Base-by-base conservation (phyloP, 1,140 invertebrate species). In the Thalassaphorura encarpata region DNA sequence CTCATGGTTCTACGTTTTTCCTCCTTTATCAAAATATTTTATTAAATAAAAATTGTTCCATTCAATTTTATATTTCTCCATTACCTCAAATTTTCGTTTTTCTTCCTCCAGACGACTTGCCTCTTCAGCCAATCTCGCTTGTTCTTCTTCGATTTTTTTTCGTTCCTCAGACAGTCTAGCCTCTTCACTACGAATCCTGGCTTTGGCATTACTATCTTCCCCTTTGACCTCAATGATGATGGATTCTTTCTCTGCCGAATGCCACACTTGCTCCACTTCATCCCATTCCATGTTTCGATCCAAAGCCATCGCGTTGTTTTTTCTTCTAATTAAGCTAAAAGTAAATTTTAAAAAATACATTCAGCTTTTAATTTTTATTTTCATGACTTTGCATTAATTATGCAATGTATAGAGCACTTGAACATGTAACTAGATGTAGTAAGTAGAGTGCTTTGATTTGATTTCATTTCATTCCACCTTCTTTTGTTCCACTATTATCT, bases 211-310 rank as follows among this genome's bases (percentile, higher is more conserved):
- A n/a, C 31, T 27, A 23, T 60, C 48, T 43, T 55, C 63, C n/a
- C 73, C 68, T 61, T 80, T 79, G 2, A 81, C 77, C 68, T 82
- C 79, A 15, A 80, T 79, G 39, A 80, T 48, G 13, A 65, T 33
- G 18, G 56, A 56, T 29, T 64, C 59, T 42, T 62, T 67, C 39
- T 66, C 65, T 11, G 67, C 64, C 24, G 62, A 62, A 24, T 54
- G 55, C 67, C 67, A 68, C 15, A 58, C 60, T 41, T 64, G 48
- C 49, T 68, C 67, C 15, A 68, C 66, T 52, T 67, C 66, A 23
- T 67, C 64, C 67, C 66, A 68, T 24, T 66, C 63, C 21, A 64
- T 66, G 47, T 63, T 57, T 24, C 62, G 54, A 33, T 68, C 66
- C 11, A 66, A 36, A 5, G 53, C 55, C 21, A 61, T 36, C n/a